Evolutionary conservation across 1,140 invertebrate genomes (phyloP), one percentile per base, ranked within the genome.

Genomic region (Scaptodrosophila lebanonensis): DNA sequence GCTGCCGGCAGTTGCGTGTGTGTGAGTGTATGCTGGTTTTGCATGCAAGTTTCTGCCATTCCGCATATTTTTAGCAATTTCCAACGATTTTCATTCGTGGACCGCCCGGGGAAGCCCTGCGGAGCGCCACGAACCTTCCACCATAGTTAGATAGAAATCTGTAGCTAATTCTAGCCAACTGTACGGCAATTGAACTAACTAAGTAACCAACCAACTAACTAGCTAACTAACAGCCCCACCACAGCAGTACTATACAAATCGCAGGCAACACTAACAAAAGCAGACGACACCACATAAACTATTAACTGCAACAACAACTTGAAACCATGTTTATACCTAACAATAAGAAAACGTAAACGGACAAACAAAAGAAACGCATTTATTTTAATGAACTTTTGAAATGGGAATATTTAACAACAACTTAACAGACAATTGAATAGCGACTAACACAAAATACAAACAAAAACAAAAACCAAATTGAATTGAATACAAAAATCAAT

Each of bases 381-480:
- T 79, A 79, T 79, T 79, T 79, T 82, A 73, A 75, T 83, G 61
- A 79, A 65, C 57, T 82, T 79, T 79, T 82, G 65, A 79, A 52
- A 68, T 52, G 47, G n/a, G n/a, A 60, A 66, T 56, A 45, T 45
- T n/a, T n/a, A n/a, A n/a, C n/a, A 65, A 59, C 39, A 47, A 35
- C 8, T 7, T 12, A 52, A 47, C 38, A 48, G 36, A 65, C 43
- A 44, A 58, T 54, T 27, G 32, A 40, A 65, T 35, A 65, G 47
- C 49, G 49, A n/a, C n/a, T n/a, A n/a, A n/a, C n/a, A 63, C 40
- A 61, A 61, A 18, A 61, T 61, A 61, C 44, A 63, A 51, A 33
- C 38, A 6, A 43, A 6, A 40, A 59, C 29, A 40, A 36, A 52
- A 20, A 62, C 40, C 29, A 64, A n/a, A 57, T 47, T 17, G 15